Base-by-base conservation (phyloP, 2,888 invertebrate genomes). In the Anagyrus pseudococci region DNA sequence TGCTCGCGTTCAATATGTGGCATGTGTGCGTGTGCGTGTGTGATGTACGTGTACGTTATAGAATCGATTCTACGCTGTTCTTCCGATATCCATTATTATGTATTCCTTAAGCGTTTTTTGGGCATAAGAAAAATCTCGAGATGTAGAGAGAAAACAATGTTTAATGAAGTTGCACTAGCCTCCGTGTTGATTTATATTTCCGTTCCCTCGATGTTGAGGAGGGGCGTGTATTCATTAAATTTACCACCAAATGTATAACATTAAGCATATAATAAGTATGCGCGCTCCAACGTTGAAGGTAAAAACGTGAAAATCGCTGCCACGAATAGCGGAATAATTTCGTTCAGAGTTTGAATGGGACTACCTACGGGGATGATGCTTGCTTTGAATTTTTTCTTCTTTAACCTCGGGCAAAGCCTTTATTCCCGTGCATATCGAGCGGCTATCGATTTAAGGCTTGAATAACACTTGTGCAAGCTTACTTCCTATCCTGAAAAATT, bases 231-330 rank as follows among this genome's bases (percentile, higher is more conserved):
- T 47, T 59, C 33, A 44, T 58, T 33, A 59, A 56, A 56, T 60
- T 64, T 50, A 20, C 20, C 15, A 37, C 33, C 33, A 37, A 37
- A 10, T 15, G 33, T 8, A 29, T 10, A n/a, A n/a, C n/a, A n/a
- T n/a, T n/a, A n/a, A 33, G 29, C 46, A 37, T 43, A 43, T 41
- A 43, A 52, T 29, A 52, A 52, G 46, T 53, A 22, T 53, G 19
- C 47, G 56, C 48, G 43, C 8, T 19, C 47, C 15, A 13, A 25
- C 41, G 29, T 41, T 46, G 19, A 50, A n/a, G 43, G 46, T 37
- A 52, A 60, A n/a, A 59, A 54, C 40, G 54, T 20, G 57, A 61
- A 58, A 58, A 62, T 58, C 33, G 49, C 65, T 62, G 58, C 55
- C 58, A 55, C 48, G 49, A 54, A 58, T 57, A 64, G 33, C 48